These are phyloP conservation scores for Brachypodius melanocephalos DNA, from an alignment of 2,113 vertebrate genomes.

Conservation along the genomic window DNA sequence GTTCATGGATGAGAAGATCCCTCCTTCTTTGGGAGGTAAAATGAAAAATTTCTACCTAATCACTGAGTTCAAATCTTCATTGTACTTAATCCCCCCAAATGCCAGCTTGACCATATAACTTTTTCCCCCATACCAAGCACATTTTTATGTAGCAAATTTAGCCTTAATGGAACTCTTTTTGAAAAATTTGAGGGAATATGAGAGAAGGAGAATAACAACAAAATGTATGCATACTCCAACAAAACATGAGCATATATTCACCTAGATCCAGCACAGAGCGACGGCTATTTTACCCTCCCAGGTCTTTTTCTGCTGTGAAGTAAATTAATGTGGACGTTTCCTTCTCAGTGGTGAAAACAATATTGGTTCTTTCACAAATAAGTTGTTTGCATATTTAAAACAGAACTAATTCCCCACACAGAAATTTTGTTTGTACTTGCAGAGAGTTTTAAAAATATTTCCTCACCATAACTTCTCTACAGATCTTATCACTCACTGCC, in stretches of 20 bases:
- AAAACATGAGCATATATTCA: not conserved
- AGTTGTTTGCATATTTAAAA: not conserved
- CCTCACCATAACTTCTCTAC: not conserved
- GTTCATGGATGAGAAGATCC: not conserved
- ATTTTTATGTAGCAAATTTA: not conserved
- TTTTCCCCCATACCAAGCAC: not conserved
- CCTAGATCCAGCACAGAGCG: not conserved
- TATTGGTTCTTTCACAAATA: not conserved
- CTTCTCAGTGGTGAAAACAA: not conserved
- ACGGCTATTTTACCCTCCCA: not conserved
- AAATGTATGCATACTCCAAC: not conserved
- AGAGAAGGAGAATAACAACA: not conserved
- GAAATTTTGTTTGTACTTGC: not conserved
- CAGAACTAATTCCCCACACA: not conserved
- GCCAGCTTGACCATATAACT: not conserved
- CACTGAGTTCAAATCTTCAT: not conserved
- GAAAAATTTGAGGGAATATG: not conserved
- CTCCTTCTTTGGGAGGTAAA: not conserved
- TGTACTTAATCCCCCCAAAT: rapidly evolving
- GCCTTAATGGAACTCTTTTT: not conserved
- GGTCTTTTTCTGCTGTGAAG: not conserved
- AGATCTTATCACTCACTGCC: not conserved
- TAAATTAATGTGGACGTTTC: not conserved
- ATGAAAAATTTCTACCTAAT: not conserved
- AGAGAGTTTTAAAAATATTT: not conserved